Base-by-base conservation (phyloP, 1,140 invertebrate genomes). In the Macrosteles quadrilineatus region DNA sequence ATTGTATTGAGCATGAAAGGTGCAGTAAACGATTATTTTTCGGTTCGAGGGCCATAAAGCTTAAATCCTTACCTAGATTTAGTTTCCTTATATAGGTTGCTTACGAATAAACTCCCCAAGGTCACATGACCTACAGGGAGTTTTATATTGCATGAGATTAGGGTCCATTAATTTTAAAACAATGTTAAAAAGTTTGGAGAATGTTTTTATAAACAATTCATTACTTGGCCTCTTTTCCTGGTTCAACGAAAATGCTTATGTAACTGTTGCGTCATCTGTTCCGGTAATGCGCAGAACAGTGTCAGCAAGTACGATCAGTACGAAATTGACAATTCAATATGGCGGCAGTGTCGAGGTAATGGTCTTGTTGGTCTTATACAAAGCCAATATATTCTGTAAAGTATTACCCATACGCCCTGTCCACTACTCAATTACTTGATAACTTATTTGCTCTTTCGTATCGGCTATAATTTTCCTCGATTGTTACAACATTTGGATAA, bases 1-100 rank as follows among this genome's bases (percentile, higher is more conserved):
- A 70, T 65, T 64, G 21, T 63, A 43, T 70, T 43, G 62, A 70
- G 43, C 62, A 57, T 27, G 68, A 70, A 70, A 70, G 68, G 68
- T 70, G 68, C 55, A 70, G 68, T 70, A 70, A 53, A 67, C n/a
- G 45, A 68, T 45, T 70, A 70, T 59, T 70, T 43, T 66, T 66
- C 40, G 32, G 63, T 40, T 66, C 63, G 31, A 43, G 63, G 57
- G 67, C 31, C 67, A 27, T 50, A 47, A 45, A 67, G 27, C 65
- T 50, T 43, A 25, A 63, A 6, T 17, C 36, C 21, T 67, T 67
- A 67, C 27, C 65, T 45, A 59, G 21, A 59, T 59, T 59, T 59
- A 59, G 17, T 50, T 50, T 23, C 25, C 55, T 23, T 29, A n/a
- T n/a, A n/a, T 27, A 59, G 27, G 27, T 59, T 59, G 55, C 55